phyloP scores from a whole-genome alignment of 2,113 vertebrate genomes.

The Elanoides forficatus region DNA sequence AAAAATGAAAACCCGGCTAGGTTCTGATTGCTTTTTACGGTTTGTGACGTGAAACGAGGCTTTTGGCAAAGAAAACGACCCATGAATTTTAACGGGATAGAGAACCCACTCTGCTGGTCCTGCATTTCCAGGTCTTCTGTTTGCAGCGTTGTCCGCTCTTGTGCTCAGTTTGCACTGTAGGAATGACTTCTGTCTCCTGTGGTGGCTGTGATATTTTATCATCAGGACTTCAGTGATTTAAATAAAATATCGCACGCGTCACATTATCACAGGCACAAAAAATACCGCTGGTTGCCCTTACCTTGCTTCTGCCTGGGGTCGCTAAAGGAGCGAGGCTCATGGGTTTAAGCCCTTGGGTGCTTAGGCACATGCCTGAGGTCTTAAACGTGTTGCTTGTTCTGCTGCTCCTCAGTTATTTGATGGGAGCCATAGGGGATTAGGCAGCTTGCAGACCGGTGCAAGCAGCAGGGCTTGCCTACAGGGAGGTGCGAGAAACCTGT shows the following conservation, averaged over 20 bases:
- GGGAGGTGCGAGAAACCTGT: neutral
- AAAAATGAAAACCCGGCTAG: neutral
- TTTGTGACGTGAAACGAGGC: neutral
- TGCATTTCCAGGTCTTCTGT: neutral
- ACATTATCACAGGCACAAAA: accelerated
- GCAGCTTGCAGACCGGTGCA: neutral
- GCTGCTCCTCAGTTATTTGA: neutral
- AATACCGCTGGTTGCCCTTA: neutral
- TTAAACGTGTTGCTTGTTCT: neutral
- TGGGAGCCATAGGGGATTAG: neutral
- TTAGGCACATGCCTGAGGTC: neutral
- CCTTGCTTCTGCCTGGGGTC: neutral
- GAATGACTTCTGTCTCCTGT: neutral
- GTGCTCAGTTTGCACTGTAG: neutral
- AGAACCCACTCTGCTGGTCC: neutral
- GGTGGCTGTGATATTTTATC: neutral
- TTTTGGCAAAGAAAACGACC: neutral
- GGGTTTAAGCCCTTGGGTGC: neutral
- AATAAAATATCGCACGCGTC: accelerated
- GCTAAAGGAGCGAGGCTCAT: accelerated
- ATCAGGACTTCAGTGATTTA: neutral
- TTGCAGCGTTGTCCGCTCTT: accelerated
- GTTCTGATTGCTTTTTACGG: neutral
- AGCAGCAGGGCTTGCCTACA: neutral
- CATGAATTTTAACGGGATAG: neutral